Percentiles rank a stretch among this genome's conserved stretches.
Evolutionary conservation across 1,140 invertebrate genomes (phyloP).

Genomic region (Coenobita brevimanus): DNA sequence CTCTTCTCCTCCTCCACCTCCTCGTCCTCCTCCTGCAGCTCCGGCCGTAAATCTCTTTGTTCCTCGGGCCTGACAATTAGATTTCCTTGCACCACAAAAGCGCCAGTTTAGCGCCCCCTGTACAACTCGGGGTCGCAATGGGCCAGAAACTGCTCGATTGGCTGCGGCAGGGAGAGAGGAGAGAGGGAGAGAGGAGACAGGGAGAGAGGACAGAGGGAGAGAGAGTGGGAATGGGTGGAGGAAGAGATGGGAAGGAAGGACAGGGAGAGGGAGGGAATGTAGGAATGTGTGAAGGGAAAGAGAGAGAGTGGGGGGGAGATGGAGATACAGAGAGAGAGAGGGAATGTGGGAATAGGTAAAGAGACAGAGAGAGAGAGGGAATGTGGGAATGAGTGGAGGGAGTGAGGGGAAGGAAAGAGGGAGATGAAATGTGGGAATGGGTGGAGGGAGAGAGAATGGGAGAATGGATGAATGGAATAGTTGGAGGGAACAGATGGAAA

Average conservation of each 20-base stretch:
- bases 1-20: conserved; percentile 9
- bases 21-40: conserved; percentile 35
- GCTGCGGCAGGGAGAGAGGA: conserved; percentile 23
- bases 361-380: not conserved
- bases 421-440: not conserved
- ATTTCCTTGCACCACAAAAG: conserved; percentile 39
- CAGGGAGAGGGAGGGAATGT: not conserved
- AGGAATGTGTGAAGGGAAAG: not conserved
- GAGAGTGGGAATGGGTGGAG: no score
- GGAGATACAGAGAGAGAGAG: no score
- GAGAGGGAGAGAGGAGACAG: not conserved
- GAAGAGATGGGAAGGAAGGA: not conserved
- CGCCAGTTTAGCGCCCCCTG: conserved; percentile 39
- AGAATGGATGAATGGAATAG: not conserved
- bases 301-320: not conserved
- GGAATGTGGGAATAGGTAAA: no score
- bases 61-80: conserved; percentile 48
- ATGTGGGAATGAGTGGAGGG: not conserved
- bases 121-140: conserved; percentile 28
- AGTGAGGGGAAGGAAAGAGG: not conserved
- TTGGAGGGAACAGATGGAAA: not conserved
- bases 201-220: not conserved
- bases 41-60: no score
- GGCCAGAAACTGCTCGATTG: conserved; percentile 46
- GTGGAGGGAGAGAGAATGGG: not conserved